phyloP scores from a whole-genome alignment of 2,113 vertebrate genomes.

The Clarias magur region DNA sequence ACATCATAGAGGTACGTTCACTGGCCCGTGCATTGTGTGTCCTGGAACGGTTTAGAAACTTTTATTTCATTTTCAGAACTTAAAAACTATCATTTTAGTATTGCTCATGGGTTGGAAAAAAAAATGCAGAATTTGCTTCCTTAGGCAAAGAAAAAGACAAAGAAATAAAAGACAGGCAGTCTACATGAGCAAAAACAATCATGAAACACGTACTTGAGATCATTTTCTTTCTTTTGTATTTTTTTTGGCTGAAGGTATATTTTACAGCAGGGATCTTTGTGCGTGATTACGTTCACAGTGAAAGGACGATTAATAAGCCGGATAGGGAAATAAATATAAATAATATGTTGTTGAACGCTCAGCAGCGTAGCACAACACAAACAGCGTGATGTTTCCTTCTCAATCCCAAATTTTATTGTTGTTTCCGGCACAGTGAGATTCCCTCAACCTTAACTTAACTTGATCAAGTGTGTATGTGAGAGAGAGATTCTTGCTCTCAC shows the following conservation, averaged over 20 bases:
- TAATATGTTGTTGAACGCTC: not conserved
- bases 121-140: not conserved
- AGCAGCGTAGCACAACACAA: not conserved
- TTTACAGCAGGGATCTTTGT: not conserved
- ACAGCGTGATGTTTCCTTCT: not conserved
- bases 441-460: not conserved
- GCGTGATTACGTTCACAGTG: not conserved
- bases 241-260: not conserved
- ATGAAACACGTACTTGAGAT: not conserved
- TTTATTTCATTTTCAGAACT: not conserved
- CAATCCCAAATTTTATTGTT: not conserved
- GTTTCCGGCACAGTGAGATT: not conserved
- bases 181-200: no score
- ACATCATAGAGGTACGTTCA: slow-evolving; percentile 94
- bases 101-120: not conserved
- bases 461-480: not conserved
- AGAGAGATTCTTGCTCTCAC: not conserved
- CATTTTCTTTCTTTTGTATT: no score
- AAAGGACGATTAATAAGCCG: not conserved
- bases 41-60: not conserved
- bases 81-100: not conserved
- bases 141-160: not conserved
- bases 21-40: not conserved
- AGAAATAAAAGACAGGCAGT: no score
- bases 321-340: not conserved